phyloP scores from a whole-genome alignment of 2,797 vertebrate genomes.

The Australoheros facetus region DNA sequence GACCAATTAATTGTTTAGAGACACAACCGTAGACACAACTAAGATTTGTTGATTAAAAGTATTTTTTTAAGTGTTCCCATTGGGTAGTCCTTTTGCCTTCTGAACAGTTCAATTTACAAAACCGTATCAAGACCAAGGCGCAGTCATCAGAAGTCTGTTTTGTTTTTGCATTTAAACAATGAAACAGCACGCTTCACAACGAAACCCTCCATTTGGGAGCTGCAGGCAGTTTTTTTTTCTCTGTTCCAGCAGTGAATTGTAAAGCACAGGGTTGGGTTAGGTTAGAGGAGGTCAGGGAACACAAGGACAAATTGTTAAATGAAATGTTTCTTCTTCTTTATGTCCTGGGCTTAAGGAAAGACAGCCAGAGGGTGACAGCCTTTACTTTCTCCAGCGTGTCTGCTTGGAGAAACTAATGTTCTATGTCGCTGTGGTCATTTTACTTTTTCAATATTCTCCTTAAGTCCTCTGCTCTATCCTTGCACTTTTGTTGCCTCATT shows the following conservation, averaged over 20 bases:
- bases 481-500: constrained; percentile 20
- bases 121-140: background rate
- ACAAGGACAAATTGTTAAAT: constrained; percentile 75
- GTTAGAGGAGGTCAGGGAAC: constrained; percentile 66
- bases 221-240: constrained; percentile 38
- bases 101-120: background rate
- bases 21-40: background rate
- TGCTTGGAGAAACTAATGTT: constrained; percentile 22
- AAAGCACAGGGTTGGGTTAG: constrained; percentile 65
- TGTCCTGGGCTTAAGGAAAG: constrained; percentile 30
- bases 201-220: constrained; percentile 14
- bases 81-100: background rate
- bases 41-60: background rate
- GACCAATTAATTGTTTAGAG: background rate
- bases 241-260: constrained; percentile 47
- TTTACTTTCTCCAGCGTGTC: constrained; percentile 30
- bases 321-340: constrained; percentile 59
- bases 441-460: constrained; percentile 7
- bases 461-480: constrained; percentile 6
- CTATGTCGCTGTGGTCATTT: constrained; percentile 21
- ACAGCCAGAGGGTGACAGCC: constrained; percentile 15
- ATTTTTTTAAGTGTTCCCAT: background rate
- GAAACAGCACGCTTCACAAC: background rate
- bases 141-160: background rate
- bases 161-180: background rate